A percentile compares a stretch with the other conserved stretches of the same genome.
These are phyloP conservation scores for Spatula versicolor DNA, from an alignment of 2,797 vertebrate genomes.

Conservation along the genomic window DNA sequence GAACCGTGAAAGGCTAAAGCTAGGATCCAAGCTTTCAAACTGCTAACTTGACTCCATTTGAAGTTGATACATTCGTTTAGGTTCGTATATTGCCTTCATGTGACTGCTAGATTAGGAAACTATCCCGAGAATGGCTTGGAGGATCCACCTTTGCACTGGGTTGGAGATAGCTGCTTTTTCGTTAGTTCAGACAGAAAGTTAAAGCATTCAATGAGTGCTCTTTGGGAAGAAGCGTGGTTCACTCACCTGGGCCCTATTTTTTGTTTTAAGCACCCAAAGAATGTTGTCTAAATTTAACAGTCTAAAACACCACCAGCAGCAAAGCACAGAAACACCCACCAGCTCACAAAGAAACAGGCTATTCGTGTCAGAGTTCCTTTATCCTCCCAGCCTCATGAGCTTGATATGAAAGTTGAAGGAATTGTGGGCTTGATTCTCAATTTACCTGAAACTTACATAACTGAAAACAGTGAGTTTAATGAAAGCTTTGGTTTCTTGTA, in stretches of 20 bases:
- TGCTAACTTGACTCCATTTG: not conserved
- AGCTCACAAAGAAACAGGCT: not conserved
- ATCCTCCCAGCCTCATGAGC: not conserved
- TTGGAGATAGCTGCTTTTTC: not conserved
- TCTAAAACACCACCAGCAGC: not conserved
- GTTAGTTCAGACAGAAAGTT: conserved; percentile 1
- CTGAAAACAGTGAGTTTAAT: not conserved
- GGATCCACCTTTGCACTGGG: conserved; percentile 26
- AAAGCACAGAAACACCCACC: not conserved
- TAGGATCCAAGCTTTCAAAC: not conserved
- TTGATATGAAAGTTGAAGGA: not conserved
- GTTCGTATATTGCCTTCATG: not conserved
- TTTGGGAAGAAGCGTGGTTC: not conserved
- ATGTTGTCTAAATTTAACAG: not conserved
- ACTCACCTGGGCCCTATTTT: not conserved
- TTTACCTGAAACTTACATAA: not conserved
- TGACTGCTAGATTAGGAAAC: not conserved
- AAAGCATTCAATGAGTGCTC: not conserved
- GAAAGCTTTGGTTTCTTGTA: not conserved
- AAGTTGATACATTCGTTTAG: not conserved
- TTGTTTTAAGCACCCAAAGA: not conserved
- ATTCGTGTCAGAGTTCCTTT: not conserved
- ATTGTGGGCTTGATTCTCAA: not conserved
- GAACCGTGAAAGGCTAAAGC: not conserved
- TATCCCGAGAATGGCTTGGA: not conserved